Percentiles rank a stretch among this genome's conserved stretches.
phyloP scores from a whole-genome alignment of 2,113 vertebrate species.

The Myotis lucifugus region DNA sequence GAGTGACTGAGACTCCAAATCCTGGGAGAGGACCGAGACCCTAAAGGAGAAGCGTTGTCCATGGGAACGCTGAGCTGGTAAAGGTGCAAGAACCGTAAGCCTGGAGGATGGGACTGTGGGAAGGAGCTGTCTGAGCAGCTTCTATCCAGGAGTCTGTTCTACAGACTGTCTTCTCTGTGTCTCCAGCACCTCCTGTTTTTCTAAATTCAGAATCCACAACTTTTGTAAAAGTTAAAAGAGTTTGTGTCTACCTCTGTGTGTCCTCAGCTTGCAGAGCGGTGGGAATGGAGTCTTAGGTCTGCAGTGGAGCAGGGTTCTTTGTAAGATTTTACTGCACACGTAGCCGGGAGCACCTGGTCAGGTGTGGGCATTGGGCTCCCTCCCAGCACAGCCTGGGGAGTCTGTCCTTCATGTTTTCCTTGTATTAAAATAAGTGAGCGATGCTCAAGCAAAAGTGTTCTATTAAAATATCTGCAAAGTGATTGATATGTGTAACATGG shows the following conservation, averaged over 20 bases:
- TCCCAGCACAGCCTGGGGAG: neutral
- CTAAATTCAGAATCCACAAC: neutral
- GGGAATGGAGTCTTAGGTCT: rapidly evolving
- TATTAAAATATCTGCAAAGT: rapidly evolving
- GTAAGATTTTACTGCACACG: rapidly evolving
- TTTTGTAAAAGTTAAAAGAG: rapidly evolving
- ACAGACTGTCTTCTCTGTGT: rapidly evolving
- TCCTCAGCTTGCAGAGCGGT: neutral
- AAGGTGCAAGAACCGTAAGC: rapidly evolving
- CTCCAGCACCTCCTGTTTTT: too few species aligned
- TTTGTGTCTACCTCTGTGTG: too few species aligned
- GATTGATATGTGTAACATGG: rapidly evolving
- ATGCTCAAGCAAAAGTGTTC: neutral
- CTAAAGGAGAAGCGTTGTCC: rapidly evolving
- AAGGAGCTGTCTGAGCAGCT: neutral
- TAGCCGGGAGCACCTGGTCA: rapidly evolving
- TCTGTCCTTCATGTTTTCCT: rapidly evolving
- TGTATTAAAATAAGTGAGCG: rapidly evolving
- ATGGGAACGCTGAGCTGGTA: rapidly evolving
- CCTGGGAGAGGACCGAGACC: neutral
- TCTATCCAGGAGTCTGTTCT: rapidly evolving
- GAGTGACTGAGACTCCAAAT: neutral
- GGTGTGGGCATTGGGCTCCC: rapidly evolving
- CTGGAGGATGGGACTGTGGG: rapidly evolving
- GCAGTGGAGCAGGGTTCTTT: rapidly evolving